These are phyloP conservation scores for Drepana falcataria DNA, from an alignment of 2,888 invertebrate genomes.

Conservation along the genomic window DNA sequence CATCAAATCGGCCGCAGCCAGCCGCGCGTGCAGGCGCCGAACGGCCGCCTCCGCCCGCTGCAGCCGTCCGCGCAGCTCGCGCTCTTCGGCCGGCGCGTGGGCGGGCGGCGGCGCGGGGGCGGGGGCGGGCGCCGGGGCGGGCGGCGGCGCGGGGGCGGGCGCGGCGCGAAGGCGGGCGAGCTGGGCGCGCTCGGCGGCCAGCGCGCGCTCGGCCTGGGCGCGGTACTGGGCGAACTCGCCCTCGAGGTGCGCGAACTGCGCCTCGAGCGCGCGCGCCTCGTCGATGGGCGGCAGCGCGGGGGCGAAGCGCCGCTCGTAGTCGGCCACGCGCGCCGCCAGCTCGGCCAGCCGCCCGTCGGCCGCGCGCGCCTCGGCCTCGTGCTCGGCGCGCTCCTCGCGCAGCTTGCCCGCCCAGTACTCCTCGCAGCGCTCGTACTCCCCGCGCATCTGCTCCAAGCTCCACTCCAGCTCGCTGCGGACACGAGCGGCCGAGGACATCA, in stretches of 20 bases:
- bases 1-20: constrained; percentile 85
- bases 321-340: constrained; percentile 85
- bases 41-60: constrained; percentile 60
- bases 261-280: constrained; percentile 69
- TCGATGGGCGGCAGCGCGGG: constrained; percentile 84
- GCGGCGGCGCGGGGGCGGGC: background rate
- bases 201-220: constrained; percentile 18
- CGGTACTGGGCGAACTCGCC: constrained; percentile 25
- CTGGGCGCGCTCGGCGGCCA: constrained; percentile 21
- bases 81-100: constrained; percentile 34
- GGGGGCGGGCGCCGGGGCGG: background rate
- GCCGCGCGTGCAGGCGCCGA: constrained; percentile 77
- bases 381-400: constrained; percentile 86
- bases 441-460: constrained; percentile 85
- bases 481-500: background rate
- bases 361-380: constrained; percentile 86
- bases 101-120: background rate
- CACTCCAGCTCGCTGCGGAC: constrained; percentile 82
- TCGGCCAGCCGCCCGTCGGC: constrained; percentile 87
- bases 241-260: constrained; percentile 70
- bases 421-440: constrained; percentile 90
- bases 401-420: constrained; percentile 91
- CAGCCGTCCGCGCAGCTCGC: constrained; percentile 67
- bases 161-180: background rate
- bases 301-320: constrained; percentile 87